Conservation (phyloP, 2,797 vertebrate genomes). For the Emys orbicularis region DNA sequence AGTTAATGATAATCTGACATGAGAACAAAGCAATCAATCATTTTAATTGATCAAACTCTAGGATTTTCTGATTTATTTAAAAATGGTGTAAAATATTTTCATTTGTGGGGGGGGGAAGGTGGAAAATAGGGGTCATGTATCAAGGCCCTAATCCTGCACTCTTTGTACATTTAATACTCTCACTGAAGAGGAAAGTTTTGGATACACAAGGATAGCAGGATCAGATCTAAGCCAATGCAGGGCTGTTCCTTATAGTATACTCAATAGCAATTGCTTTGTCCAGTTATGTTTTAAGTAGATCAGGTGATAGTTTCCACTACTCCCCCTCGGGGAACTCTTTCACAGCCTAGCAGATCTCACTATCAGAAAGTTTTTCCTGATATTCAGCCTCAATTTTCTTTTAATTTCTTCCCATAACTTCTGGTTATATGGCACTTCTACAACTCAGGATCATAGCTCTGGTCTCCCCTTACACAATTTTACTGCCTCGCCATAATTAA, state of each 20-base stretch:
- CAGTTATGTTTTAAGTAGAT: background rate
- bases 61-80: background rate
- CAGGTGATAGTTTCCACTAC: background rate
- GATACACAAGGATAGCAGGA: background rate
- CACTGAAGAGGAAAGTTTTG: background rate
- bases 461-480: conserved; percentile 36
- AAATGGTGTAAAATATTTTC: background rate
- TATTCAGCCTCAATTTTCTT: conserved; percentile 11
- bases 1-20: background rate
- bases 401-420: conserved; percentile 43
- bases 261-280: background rate
- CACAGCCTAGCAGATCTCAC: background rate
- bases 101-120: background rate
- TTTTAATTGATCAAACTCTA: background rate
- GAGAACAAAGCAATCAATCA: background rate
- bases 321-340: background rate
- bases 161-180: background rate
- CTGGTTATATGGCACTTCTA: background rate
- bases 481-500: conserved; percentile 30
- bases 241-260: background rate
- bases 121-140: background rate
- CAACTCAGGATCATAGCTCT: background rate
- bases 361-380: background rate
- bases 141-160: background rate
- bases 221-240: background rate